Conservation (phyloP, 2,888 invertebrate species). For the Sipha maydis region DNA sequence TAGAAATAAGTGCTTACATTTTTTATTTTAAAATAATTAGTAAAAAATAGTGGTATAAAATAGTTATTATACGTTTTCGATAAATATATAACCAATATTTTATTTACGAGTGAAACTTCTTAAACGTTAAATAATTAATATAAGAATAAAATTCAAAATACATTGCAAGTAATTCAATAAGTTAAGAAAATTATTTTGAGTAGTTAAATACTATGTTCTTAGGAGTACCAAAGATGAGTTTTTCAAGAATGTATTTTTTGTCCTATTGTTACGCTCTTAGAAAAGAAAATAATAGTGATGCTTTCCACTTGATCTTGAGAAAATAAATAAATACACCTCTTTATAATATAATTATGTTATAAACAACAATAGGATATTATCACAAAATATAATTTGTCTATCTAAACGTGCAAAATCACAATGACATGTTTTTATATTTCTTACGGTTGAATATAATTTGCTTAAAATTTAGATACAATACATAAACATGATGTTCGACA, state of each 20-base stretch:
- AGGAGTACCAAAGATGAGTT: neutral
- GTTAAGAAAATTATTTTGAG: neutral
- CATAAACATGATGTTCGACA: neutral
- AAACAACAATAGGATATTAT: neutral
- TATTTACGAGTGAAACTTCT: neutral
- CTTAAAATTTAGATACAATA: neutral
- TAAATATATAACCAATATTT: neutral
- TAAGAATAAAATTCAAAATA: neutral
- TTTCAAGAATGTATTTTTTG: neutral
- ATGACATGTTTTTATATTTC: neutral
- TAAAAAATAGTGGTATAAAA: too few species aligned
- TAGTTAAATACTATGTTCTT: neutral
- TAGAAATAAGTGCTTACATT: too few species aligned
- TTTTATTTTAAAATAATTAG: too few species aligned
- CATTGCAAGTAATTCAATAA: neutral
- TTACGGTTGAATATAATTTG: neutral
- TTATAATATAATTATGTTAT: neutral
- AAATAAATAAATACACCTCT: neutral
- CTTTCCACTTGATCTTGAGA: conserved; percentile 10
- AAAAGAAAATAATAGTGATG: neutral
- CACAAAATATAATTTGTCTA: neutral
- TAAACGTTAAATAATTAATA: neutral
- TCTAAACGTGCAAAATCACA: neutral
- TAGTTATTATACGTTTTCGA: too few species aligned
- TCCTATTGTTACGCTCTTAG: neutral